A percentile compares a stretch with the other conserved stretches of the same genome.
Evolutionary conservation across 2,113 vertebrate species (phyloP).

Genomic region (Corynorhinus townsendii): DNA sequence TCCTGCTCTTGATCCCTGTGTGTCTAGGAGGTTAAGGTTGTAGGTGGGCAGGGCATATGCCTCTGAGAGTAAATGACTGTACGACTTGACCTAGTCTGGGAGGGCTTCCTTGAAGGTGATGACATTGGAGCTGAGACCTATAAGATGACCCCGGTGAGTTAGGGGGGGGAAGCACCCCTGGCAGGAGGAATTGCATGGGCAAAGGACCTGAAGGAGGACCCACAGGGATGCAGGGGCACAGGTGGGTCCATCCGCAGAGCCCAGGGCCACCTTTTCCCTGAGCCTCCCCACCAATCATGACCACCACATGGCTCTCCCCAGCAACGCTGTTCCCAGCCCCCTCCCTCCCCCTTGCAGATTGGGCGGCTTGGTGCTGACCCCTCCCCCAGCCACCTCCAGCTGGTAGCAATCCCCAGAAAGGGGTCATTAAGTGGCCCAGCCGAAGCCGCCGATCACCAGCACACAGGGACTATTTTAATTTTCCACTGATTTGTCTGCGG

Average conservation of each 20-base stretch:
- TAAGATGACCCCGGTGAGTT: background rate
- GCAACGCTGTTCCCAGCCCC: background rate
- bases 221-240: rapidly evolving
- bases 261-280: background rate
- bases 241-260: background rate
- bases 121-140: background rate
- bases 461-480: slow-evolving; percentile 67
- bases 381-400: slow-evolving; percentile 40
- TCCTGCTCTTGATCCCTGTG: background rate
- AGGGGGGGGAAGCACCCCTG: rapidly evolving
- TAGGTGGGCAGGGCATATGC: background rate
- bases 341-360: background rate
- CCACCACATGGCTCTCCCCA: background rate
- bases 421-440: slow-evolving; percentile 50
- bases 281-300: rapidly evolving
- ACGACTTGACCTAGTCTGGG: background rate
- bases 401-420: slow-evolving; percentile 67
- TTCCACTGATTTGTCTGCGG: slow-evolving; percentile 71
- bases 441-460: slow-evolving; percentile 15
- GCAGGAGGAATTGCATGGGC: rapidly evolving
- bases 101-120: background rate
- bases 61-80: background rate
- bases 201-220: background rate
- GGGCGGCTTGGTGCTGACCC: background rate
- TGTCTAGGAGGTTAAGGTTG: background rate